Percentiles rank a stretch among this genome's conserved stretches.
phyloP scores from a whole-genome alignment of 2,113 vertebrate genomes.

The Pituophis catenifer region DNA sequence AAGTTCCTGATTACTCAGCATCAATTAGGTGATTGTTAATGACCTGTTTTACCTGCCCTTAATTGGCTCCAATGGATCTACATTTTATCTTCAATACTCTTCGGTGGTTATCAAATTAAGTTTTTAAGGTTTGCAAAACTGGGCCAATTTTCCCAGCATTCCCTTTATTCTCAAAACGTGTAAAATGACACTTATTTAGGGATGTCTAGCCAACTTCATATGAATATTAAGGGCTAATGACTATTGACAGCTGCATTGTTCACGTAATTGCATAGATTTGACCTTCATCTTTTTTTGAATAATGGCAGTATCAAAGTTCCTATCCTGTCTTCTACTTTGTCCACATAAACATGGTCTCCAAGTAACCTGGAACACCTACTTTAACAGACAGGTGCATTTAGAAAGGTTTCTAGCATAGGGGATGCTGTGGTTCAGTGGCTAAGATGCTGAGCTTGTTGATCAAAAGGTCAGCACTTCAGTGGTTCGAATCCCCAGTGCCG shows the following conservation, averaged over 20 bases:
- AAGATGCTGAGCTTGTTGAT: too few relatives aligned
- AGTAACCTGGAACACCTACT: not conserved
- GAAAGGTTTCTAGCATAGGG: too few relatives aligned
- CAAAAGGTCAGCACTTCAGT: too few relatives aligned
- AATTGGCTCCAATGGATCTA: conserved; percentile 62
- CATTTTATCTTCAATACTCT: conserved; percentile 47
- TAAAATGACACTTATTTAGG: conserved; percentile 40
- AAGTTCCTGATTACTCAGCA: conserved; percentile 54
- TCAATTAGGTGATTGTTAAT: conserved; percentile 50
- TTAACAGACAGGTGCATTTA: not conserved
- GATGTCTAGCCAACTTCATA: conserved; percentile 29
- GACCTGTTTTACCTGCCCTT: conserved; percentile 53
- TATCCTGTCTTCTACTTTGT: not conserved
- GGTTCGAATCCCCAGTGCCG: too few relatives aligned
- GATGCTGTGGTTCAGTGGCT: too few relatives aligned
- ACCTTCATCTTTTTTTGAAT: not conserved
- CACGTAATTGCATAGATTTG: not conserved
- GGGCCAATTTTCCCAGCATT: conserved; percentile 48
- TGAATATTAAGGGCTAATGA: not conserved
- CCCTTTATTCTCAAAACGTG: conserved; percentile 34
- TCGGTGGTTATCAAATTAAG: conserved; percentile 59
- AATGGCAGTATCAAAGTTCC: not conserved
- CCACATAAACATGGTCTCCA: not conserved
- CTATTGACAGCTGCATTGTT: not conserved
- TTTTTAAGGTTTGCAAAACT: conserved; percentile 57